phyloP scores from a whole-genome alignment of 2,113 vertebrate species.

The Petrocephalus zakoni region DNA sequence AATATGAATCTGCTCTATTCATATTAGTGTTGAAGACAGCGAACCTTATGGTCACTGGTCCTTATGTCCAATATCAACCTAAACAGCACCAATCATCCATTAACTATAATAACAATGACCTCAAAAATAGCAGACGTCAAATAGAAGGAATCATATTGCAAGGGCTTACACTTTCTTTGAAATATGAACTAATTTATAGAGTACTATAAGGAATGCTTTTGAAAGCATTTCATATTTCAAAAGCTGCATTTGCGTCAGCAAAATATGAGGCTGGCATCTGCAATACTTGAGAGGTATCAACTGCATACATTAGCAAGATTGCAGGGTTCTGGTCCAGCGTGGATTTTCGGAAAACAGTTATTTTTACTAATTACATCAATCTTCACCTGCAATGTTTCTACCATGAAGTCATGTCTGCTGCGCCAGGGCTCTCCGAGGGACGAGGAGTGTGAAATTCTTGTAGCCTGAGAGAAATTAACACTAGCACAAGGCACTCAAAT shows the following conservation, averaged over 20 bases:
- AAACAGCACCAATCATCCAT: neutral
- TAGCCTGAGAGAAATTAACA: constrained; percentile 2
- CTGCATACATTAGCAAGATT: neutral
- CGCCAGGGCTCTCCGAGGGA: neutral
- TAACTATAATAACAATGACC: neutral
- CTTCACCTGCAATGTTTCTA: constrained; percentile 7
- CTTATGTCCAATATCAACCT: neutral
- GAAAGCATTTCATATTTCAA: constrained; percentile 5
- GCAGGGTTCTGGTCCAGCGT: neutral
- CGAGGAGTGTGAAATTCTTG: constrained; percentile 6
- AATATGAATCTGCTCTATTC: neutral
- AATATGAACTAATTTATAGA: neutral
- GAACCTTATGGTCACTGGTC: neutral
- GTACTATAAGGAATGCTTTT: neutral
- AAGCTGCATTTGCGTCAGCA: neutral
- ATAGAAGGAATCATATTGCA: neutral
- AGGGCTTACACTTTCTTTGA: neutral
- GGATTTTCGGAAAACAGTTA: neutral
- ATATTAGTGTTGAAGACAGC: neutral
- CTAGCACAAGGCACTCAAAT: neutral
- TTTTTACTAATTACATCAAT: neutral
- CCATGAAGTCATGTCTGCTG: neutral
- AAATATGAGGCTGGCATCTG: neutral
- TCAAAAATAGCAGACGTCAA: neutral
- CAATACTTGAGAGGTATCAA: neutral